Conservation (phyloP, 2,113 vertebrate species). For the Podocnemis expansa region DNA sequence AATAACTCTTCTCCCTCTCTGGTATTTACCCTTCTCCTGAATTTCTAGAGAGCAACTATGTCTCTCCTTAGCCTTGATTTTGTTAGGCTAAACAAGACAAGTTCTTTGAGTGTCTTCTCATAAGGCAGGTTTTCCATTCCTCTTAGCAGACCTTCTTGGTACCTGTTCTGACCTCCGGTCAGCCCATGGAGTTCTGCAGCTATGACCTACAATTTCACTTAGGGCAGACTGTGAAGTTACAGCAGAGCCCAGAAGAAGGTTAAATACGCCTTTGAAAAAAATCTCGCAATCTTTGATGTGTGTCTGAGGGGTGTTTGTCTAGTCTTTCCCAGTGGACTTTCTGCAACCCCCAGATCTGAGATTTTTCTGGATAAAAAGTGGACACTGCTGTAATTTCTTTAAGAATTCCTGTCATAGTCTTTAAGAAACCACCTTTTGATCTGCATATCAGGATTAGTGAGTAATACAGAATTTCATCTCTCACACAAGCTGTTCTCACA, state of each 20-base stretch:
- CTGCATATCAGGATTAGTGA: not conserved
- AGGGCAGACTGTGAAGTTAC: not conserved
- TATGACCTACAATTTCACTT: not conserved
- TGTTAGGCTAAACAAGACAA: no score
- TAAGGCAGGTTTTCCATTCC: not conserved
- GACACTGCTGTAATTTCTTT: not conserved
- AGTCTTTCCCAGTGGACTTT: not conserved
- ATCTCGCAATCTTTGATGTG: not conserved
- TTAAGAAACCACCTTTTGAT: no score
- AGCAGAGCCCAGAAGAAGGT: not conserved
- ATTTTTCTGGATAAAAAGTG: not conserved
- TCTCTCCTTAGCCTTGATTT: no score
- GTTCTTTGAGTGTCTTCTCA: not conserved
- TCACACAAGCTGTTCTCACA: not conserved
- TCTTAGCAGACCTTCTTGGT: not conserved
- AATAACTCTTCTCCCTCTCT: no score
- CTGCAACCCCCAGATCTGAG: not conserved
- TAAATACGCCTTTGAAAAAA: no score
- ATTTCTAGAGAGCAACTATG: no score
- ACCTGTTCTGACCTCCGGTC: not conserved
- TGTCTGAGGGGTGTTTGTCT: not conserved
- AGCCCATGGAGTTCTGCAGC: not conserved
- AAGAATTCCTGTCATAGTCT: no score
- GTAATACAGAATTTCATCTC: slow-evolving; percentile 1
- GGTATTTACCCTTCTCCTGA: no score